Evolutionary conservation across 2,113 vertebrate species (phyloP).

Genomic region (Daphoenositta chrysoptera): DNA sequence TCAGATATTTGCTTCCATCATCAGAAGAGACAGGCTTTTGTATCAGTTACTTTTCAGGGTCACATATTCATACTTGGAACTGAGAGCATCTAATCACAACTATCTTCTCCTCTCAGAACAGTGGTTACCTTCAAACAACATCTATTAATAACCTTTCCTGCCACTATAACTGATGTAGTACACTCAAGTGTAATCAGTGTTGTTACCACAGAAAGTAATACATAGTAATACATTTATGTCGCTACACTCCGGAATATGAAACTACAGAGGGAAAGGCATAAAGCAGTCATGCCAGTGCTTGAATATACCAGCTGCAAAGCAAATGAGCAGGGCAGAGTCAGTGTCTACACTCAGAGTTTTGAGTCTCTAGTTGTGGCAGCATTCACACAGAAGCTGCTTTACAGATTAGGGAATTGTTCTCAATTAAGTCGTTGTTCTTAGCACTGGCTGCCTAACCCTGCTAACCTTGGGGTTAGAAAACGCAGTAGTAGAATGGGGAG

Average conservation of each 20-base stretch:
- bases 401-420: constrained; percentile 29
- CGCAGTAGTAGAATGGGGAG: neutral
- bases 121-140: neutral
- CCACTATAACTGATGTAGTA: neutral
- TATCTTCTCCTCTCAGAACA: neutral
- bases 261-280: neutral
- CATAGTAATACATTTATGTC: neutral
- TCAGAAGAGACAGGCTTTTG: neutral
- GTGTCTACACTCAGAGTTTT: neutral
- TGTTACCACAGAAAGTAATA: neutral
- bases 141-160: neutral
- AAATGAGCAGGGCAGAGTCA: neutral
- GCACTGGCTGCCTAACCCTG: neutral
- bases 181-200: neutral
- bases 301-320: neutral
- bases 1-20: neutral
- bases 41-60: neutral
- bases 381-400: constrained; percentile 40
- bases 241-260: neutral
- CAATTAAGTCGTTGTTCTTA: constrained; percentile 24
- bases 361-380: neutral
- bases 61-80: neutral
- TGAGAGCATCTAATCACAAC: neutral
- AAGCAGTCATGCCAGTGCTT: neutral
- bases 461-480: neutral